Evolutionary conservation across 2,888 invertebrate genomes (phyloP).

Genomic region (Caenorhabditis panamensis): DNA sequence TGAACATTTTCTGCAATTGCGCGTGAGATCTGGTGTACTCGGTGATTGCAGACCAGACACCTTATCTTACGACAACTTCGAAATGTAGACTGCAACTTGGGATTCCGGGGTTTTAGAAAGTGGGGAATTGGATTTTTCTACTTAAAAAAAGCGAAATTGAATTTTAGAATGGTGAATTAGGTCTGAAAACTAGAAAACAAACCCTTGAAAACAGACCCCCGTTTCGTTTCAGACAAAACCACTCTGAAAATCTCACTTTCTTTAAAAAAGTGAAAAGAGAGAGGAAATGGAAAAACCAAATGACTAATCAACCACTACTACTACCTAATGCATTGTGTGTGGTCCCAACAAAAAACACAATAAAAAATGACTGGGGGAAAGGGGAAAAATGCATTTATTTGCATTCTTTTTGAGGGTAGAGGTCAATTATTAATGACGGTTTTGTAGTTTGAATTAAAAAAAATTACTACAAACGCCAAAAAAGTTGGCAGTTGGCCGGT

Average conservation of each 20-base stretch:
- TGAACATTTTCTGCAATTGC: slow-evolving; percentile 4
- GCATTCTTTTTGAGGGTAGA: too few species aligned
- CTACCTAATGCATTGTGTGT: slow-evolving; percentile 17
- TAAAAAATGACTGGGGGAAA: not conserved
- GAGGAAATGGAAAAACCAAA: not conserved
- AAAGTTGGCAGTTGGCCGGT: too few species aligned
- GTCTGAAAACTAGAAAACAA: too few species aligned
- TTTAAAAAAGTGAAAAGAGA: not conserved
- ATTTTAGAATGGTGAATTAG: too few species aligned
- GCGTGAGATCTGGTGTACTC: not conserved
- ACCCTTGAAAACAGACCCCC: too few species aligned
- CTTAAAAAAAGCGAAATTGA: too few species aligned
- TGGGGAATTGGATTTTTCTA: too few species aligned
- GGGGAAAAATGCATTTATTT: not conserved
- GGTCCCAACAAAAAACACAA: not conserved
- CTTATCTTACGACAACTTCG: not conserved
- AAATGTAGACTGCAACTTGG: not conserved
- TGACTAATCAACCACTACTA: slow-evolving; percentile 5
- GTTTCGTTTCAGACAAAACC: too few species aligned
- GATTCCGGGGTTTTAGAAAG: too few species aligned
- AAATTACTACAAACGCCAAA: too few species aligned
- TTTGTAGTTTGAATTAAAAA: too few species aligned
- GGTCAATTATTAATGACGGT: too few species aligned
- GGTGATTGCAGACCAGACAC: not conserved
- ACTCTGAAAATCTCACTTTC: slow-evolving; percentile 1